Evolutionary conservation across 2,113 vertebrate genomes (phyloP), one percentile per base, ranked within the genome.

Genomic region (Leucopsar rothschildi): DNA sequence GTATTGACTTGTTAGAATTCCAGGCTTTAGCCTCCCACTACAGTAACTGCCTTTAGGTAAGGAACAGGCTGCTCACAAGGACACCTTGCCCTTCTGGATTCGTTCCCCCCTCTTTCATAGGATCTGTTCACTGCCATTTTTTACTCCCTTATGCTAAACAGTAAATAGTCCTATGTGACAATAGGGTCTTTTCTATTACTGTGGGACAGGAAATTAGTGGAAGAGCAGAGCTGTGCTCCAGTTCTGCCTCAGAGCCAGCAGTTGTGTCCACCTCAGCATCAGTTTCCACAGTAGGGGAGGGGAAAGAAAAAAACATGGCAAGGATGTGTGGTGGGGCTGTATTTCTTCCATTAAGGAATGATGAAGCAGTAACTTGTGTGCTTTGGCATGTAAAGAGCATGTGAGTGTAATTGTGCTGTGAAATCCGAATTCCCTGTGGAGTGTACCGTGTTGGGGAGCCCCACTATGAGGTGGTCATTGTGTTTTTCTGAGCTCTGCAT

Each of bases 41-140:
- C 95, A 95, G 89, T 81, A 77, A 50, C 88, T 60, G 73, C 66
- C 95, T 96, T 71, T 93, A 96, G 95, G 97, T 95, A 96, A 52
- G 80, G 73, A 59, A 12, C 37, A 21, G 56, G 55, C 17, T 63
- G 59, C 76, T 25, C 40, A 72, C 85, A 96, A 94, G 96, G 94
- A 56, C 83, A 37, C 40, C 1, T 27, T 55, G 78, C 25, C 92
- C 91, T 95, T 94, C 94, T 88, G 39, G 12, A 57, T 89, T 82
- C 7, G 76, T 81, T 64, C 61, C 53, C 47, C 20, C 44, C 52
- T 69, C 69, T 95, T 91, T 78, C 27, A 82, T 19, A 39, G 44
- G 88, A 71, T 27, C 39, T 59, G 3, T 45, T 94, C 57, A 27
- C 71, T 78, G 88, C 64, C 15, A 28, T 71, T 83, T 69, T 79